Base-by-base conservation (phyloP, 2,113 vertebrate genomes). In the Ctenodactylus gundi region DNA sequence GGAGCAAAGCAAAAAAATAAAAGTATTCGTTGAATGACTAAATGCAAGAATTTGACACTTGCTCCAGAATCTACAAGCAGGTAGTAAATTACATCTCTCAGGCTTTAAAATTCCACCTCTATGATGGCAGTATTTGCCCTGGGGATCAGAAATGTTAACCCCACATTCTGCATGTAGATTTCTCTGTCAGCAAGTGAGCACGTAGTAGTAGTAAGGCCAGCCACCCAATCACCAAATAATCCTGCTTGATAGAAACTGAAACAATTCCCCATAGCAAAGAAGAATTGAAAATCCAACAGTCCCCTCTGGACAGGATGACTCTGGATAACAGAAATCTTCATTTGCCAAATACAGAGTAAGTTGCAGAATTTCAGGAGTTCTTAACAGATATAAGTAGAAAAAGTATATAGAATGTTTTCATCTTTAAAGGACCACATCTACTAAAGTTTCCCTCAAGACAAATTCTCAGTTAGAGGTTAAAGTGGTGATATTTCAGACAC, bases 351-450 rank as follows among this genome's bases (percentile, higher is more conserved):
- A 36, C 12, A 49, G 10, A 8, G 13, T 77, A 85, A 95, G 77
- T 46, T 77, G 67, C 18, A 93, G 34, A 82, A 91, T 70, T 87
- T n/a, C 44, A 57, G n/a, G 53, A 92, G 36, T 41, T 88, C 84
- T 82, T 92, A 81, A 94, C 18, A 83, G 89, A 96, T 49, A 72
- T 46, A 95, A 91, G 81, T 55, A 90, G 55, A 82, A 88, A 96
- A 84, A 46, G 25, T 46, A 58, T 55, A 49, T 12, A 67, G 55
- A 88, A 62, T 80, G 77, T 36, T 92, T 93, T 82, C 53, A 82
- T 90, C 68, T 92, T 92, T 85, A 80, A 93, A 96, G 53, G 60
- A 62, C 10, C 36, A 15, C 4, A 53, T 57, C 76, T 64, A 90
- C 12, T 80, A 64, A 93, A 21, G 91, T 86, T 83, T 84, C 77